phyloP scores from a whole-genome alignment of 2,888 invertebrate species.

The Lamellibrachia satsuma region DNA sequence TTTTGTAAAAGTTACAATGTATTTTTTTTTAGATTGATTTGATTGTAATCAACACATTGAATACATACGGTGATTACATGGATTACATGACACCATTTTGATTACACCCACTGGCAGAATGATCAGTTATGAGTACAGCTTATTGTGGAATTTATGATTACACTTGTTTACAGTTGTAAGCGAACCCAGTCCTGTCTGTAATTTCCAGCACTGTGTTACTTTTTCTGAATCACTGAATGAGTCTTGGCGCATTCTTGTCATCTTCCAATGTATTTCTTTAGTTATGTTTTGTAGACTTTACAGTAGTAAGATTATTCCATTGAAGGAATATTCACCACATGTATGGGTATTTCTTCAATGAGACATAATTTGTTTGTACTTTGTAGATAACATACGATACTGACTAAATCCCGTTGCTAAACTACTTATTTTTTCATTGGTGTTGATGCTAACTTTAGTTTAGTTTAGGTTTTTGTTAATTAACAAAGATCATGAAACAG shows the following conservation, averaged over 20 bases:
- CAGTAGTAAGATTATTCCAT: neutral
- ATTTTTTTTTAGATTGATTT: neutral
- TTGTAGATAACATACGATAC: neutral
- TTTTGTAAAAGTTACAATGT: neutral
- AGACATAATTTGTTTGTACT: neutral
- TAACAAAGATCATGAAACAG: too few relatives aligned
- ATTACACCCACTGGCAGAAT: neutral
- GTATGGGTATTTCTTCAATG: neutral
- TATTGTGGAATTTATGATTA: neutral
- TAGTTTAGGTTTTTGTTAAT: too few relatives aligned
- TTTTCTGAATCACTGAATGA: neutral
- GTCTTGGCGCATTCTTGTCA: neutral
- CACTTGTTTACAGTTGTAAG: neutral
- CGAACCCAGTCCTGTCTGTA: neutral
- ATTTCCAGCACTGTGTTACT: neutral
- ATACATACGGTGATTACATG: neutral
- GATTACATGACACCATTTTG: too few relatives aligned
- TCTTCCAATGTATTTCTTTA: neutral
- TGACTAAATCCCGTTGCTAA: neutral
- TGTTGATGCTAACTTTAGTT: too few relatives aligned
- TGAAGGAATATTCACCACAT: neutral
- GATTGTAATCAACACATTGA: neutral
- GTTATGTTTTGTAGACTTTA: neutral
- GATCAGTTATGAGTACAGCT: neutral
- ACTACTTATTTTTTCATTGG: too few relatives aligned